Base-by-base conservation (phyloP, 2,113 vertebrate genomes). In the Anthoscopus minutus region DNA sequence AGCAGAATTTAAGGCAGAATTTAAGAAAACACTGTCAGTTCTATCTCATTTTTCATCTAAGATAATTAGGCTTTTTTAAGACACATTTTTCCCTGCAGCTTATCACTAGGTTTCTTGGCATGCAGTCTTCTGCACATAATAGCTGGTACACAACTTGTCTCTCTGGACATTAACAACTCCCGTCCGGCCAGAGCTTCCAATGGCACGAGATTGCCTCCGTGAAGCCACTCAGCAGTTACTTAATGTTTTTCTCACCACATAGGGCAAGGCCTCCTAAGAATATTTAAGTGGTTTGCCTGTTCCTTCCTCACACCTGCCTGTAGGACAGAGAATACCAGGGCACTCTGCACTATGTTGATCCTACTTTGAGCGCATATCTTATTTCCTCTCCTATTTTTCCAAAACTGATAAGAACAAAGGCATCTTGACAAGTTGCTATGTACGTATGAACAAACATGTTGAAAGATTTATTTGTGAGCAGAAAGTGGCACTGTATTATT, bases 1-100 rank as follows among this genome's bases (percentile, higher is more conserved):
- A 91, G 70, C 72, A 74, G 76, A 31, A 38, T 65, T 73, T 53
- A 48, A 54, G 47, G 72, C 92, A 81, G 38, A 85, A 93, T 90
- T 53, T 86, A 80, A 94, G 91, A 91, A 96, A 86, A 81, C 67
- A 67, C 11, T 85, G 61, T 94, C 85, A 81, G 31, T 73, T 93
- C 60, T 89, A 76, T 89, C 78, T 94, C 64, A 61, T 95, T 97
- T 94, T 66, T 95, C 90, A 67, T 78, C 77, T 48, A 58, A 95
- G 94, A 77, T 94, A 65, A 82, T 88, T 81, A 94, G 18, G 84
- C 77, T 92, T 79, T 95, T 95, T 94, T n/a, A 94, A 95, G 64
- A 92, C 93, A 45, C 42, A 64, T 93, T 97, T 74, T 94, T 94
- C 89, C 47, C 27, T 89, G 38, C 93, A 94, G 74, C 74, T 94